These are phyloP conservation scores for Rhinolophus ferrumequinum DNA, from an alignment of 2,113 vertebrate genomes.

Conservation along the genomic window DNA sequence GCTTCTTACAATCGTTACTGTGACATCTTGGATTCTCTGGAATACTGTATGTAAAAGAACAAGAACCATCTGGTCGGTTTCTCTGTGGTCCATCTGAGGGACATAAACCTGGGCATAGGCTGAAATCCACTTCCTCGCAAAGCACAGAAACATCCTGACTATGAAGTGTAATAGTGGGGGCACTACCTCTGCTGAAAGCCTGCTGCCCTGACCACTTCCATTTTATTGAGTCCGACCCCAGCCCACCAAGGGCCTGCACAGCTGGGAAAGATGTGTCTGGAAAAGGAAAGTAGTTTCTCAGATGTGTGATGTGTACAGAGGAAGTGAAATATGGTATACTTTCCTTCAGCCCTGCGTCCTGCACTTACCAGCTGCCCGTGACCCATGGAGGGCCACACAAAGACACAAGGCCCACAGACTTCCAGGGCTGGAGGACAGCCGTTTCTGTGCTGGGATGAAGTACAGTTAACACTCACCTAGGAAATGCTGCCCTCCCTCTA, in stretches of 20 bases:
- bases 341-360: slow-evolving; percentile 68
- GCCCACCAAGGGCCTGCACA: slow-evolving; percentile 49
- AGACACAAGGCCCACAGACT: background rate
- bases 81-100: background rate
- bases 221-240: slow-evolving; percentile 73
- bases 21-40: background rate
- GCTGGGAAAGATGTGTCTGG: slow-evolving; percentile 51
- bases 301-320: slow-evolving; percentile 74
- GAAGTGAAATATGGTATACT: slow-evolving; percentile 79
- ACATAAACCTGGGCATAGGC: background rate
- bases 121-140: background rate
- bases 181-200: background rate
- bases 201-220: background rate
- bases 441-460: background rate
- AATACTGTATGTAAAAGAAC: background rate
- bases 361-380: slow-evolving; percentile 60
- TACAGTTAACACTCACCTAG: background rate
- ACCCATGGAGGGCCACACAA: slow-evolving; percentile 48
- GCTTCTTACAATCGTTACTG: background rate
- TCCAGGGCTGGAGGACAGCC: background rate
- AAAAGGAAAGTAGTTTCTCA: slow-evolving; percentile 80
- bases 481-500: background rate
- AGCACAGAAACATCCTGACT: background rate
- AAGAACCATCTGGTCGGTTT: background rate
- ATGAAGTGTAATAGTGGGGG: no score